A percentile compares a stretch with the other conserved stretches of the same genome.
phyloP scores from a whole-genome alignment of 2,888 invertebrate species.

The Tineola bisselliella region DNA sequence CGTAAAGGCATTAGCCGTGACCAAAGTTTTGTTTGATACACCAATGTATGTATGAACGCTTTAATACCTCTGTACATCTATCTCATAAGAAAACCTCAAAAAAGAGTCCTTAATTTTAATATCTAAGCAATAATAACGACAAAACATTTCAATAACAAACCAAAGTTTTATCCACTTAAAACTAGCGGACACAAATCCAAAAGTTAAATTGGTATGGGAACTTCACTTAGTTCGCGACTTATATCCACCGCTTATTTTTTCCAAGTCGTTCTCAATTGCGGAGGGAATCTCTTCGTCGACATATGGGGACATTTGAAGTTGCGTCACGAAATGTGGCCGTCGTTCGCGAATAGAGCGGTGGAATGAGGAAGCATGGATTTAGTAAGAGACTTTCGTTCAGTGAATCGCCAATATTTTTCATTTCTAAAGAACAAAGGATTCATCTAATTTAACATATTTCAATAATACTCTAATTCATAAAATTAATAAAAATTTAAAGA shows the following conservation, averaged over 20 bases:
- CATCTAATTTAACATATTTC: no score
- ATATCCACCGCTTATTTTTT: conserved; percentile 10
- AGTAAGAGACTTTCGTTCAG: conserved; percentile 5
- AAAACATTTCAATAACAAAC: conserved; percentile 8
- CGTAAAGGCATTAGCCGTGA: conserved; percentile 90
- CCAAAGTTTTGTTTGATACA: conserved; percentile 76
- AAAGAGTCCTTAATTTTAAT: not conserved
- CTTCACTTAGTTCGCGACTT: not conserved
- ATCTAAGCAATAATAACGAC: not conserved
- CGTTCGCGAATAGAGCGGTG: conserved; percentile 7
- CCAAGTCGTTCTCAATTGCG: conserved; percentile 10
- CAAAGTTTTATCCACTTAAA: not conserved
- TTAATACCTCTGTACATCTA: not conserved
- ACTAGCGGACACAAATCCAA: conserved; percentile 6
- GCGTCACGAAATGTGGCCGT: conserved; percentile 26
- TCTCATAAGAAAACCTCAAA: not conserved
- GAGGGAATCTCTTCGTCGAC: conserved; percentile 11
- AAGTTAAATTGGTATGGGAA: conserved; percentile 14
- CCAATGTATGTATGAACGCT: conserved; percentile 34
- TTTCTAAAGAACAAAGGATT: not conserved
- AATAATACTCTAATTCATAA: no score
- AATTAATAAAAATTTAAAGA: no score
- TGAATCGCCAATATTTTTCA: not conserved
- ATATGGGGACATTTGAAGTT: conserved; percentile 33
- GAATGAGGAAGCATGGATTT: conserved; percentile 13